Base-by-base conservation (phyloP, 2,888 invertebrate genomes). In the Heterodera filipjevi region DNA sequence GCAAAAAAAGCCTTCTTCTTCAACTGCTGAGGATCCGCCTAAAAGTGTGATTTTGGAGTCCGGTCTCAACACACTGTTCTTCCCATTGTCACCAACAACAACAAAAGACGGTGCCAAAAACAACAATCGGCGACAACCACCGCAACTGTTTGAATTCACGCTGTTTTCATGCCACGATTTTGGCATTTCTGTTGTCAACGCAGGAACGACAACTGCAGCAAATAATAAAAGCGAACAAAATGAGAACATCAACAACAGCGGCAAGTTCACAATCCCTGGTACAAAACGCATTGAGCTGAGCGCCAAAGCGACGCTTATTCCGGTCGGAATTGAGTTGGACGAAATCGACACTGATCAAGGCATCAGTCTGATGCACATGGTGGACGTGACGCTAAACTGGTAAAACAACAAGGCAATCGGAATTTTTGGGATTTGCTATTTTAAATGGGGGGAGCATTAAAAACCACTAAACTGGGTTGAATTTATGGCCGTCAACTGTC, bases 101-200 rank as follows among this genome's bases (percentile, higher is more conserved):
- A 5, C 1, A n/a, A 46, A 30, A 30, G 19, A 75, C 19, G 12
- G 33, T 74, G 64, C 39, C 49, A 35, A 30, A 46, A 12, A 16
- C 49, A 12, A 19, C 10, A 49, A 49, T 14, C 49, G 16, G 3
- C 49, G 16, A 8, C 8, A 30, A 75, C 44, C 59, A 27, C n/a
- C 59, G 27, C 27, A 72, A 72, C 59, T 8, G n/a, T 79, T 66
- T 39, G 30, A 10, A 30, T 72, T 79, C 39, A 32, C 71, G 35
- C 30, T 80, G 30, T 46, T 66, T 19, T 81, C 81, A 27, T 81
- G 81, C 49, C 77, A 81, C 66, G 59, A 77, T n/a, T 79, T 79
- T 33, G 71, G 71, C 22, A 64, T 75, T 64, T n/a, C 6, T 27
- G 27, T 59, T n/a, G 59, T 8, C 10, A 66, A 75, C 44, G 66